Base-by-base conservation (phyloP, 1,140 invertebrate species). In the Drosophila ogumai region DNA sequence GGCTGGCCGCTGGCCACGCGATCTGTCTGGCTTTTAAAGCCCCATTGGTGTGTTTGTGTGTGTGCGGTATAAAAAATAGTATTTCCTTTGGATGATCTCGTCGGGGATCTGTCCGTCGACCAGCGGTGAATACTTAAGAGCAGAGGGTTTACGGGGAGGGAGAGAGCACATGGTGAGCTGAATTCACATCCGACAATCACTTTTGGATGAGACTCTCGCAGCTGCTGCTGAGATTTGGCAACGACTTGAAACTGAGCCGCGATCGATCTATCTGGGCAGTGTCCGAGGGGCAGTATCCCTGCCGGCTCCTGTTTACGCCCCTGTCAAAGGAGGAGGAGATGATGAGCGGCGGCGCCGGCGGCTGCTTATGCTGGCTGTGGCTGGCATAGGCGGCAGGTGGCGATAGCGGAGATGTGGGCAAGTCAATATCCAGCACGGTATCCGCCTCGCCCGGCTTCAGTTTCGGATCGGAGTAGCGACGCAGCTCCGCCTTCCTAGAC, bases 191-290 rank as follows among this genome's bases (percentile, higher is more conserved):
- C 15, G 36, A 17, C 63, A 66, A 92, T 71, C 80, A 94, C 44
- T 63, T 91, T 60, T 91, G 96, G 58, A 94, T 94, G 72, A 95
- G 93, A 81, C 93, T 94, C 91, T 95, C 95, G 91, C 94, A 94
- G 90, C 94, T 94, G 76, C 94, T 94, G 93, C 94, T 95, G 91
- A 95, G 93, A 93, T 95, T 95, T 92, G 95, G 95, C 93, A 95
- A 93, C 78, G 95, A 95, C 82, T 94, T 94, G 79, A 94, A 94
- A 74, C 91, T 93, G 44, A 91, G 61, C 36, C 91, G 85, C 71
- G 80, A 79, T 10, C 88, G 67, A 75, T 91, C 86, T 49, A 86
- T 86, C 57, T 87, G 87, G 17, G 58, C 63, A 38, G 52, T 55
- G 52, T 90, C 75, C n/a, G 61, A 41, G 40, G 74, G 34, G 50